Conservation (phyloP, 2,797 vertebrate species). For the Schizopygopsis pylzovi region DNA sequence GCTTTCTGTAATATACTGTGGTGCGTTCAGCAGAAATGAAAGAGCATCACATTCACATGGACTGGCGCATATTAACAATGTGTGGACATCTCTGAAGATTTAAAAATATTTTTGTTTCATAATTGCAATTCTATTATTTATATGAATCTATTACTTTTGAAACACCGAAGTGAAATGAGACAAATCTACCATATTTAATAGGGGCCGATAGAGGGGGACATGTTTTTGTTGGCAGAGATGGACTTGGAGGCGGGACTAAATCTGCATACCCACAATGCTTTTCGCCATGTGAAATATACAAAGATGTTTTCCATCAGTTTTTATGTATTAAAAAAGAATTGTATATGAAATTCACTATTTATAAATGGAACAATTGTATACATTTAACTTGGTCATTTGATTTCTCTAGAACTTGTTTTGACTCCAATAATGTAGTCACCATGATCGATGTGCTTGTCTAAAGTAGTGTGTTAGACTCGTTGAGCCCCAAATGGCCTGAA, state of each 20-base stretch:
- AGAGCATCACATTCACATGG: not conserved
- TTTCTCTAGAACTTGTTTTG: not conserved
- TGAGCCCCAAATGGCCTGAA: too few relatives aligned
- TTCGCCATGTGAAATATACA: slow-evolving; percentile 29
- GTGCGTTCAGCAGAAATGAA: not conserved
- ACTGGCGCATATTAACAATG: not conserved
- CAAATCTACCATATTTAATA: not conserved
- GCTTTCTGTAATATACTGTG: not conserved
- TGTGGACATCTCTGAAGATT: not conserved
- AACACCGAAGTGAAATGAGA: not conserved
- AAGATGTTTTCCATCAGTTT: not conserved
- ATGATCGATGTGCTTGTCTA: not conserved
- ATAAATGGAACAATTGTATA: not conserved
- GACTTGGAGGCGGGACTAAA: not conserved
- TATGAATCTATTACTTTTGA: not conserved
- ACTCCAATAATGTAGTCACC: not conserved
- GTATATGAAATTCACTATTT: not conserved
- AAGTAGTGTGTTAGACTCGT: accelerated
- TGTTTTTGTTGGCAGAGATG: not conserved
- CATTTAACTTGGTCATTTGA: not conserved
- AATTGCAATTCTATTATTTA: not conserved
- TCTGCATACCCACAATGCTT: slow-evolving; percentile 64
- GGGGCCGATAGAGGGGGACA: not conserved
- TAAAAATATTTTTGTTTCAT: not conserved
- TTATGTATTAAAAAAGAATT: not conserved